Conservation (phyloP, 1,140 invertebrate genomes). For the Druon quercuslanigerum region DNA sequence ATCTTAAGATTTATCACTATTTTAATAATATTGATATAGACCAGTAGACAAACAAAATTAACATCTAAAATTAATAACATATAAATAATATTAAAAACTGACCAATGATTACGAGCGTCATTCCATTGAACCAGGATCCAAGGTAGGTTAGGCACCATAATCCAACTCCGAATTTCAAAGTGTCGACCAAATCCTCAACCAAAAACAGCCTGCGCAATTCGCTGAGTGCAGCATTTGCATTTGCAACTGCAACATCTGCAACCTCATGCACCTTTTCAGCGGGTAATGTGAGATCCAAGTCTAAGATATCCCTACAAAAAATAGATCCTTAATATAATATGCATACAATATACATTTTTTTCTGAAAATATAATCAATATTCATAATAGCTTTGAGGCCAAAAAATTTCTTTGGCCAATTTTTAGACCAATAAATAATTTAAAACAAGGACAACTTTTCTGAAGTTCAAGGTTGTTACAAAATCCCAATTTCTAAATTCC, state of each 20-base stretch:
- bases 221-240: constrained; percentile 86
- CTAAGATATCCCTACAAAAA: constrained; percentile 87
- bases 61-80: too few species aligned
- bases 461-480: too few species aligned
- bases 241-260: constrained; percentile 87
- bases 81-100: too few species aligned
- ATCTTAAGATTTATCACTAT: too few species aligned
- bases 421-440: too few species aligned
- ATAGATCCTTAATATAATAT: constrained; percentile 15
- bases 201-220: constrained; percentile 95
- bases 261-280: constrained; percentile 92
- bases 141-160: constrained; percentile 97
- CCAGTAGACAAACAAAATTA: too few species aligned
- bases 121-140: constrained; percentile 98
- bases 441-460: too few species aligned
- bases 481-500: too few species aligned
- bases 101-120: constrained; percentile 97
- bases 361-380: too few species aligned
- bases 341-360: background rate
- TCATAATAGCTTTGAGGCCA: too few species aligned
- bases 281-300: constrained; percentile 88
- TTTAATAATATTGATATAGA: too few species aligned
- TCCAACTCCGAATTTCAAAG: constrained; percentile 93
- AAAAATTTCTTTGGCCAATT: too few species aligned
- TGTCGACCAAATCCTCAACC: constrained; percentile 97